Percentiles rank a stretch among this genome's conserved stretches.
These are phyloP conservation scores for Proisotoma minuta DNA, from an alignment of 2,888 invertebrate species.

Conservation along the genomic window DNA sequence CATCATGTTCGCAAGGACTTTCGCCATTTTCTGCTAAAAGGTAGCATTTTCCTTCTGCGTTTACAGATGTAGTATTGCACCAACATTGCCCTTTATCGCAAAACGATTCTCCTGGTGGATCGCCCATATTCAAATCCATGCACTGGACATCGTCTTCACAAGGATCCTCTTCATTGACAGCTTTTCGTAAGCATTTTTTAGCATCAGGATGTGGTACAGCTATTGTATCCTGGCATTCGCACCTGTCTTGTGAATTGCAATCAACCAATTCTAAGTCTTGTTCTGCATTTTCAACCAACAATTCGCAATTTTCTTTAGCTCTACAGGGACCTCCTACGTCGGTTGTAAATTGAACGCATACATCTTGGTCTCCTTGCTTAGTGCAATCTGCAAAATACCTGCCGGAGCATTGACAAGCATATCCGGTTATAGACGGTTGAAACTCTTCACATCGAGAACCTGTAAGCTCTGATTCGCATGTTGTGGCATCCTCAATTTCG, in stretches of 20 bases:
- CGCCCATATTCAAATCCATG: neutral
- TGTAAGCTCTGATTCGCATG: no score
- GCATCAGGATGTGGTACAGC: neutral
- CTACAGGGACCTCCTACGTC: neutral
- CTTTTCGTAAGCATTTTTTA: neutral
- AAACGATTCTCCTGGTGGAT: neutral
- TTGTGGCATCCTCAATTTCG: neutral
- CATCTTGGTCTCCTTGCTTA: neutral
- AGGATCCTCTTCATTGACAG: neutral
- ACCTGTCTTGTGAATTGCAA: no score
- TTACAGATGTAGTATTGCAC: conserved; percentile 2
- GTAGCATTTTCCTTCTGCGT: conserved; percentile 9
- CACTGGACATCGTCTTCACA: conserved; percentile 17
- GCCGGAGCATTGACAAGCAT: neutral
- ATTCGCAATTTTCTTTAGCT: neutral
- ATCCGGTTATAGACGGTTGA: neutral
- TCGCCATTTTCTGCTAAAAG: neutral
- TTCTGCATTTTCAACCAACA: neutral
- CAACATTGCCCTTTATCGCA: conserved; percentile 8
- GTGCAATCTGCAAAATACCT: neutral
- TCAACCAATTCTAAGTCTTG: no score
- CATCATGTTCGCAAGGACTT: neutral
- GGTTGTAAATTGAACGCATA: neutral
- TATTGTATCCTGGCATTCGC: neutral
- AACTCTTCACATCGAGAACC: no score